These are phyloP conservation scores for Nyctalus aviator DNA, from an alignment of 2,797 vertebrate genomes.

Conservation along the genomic window DNA sequence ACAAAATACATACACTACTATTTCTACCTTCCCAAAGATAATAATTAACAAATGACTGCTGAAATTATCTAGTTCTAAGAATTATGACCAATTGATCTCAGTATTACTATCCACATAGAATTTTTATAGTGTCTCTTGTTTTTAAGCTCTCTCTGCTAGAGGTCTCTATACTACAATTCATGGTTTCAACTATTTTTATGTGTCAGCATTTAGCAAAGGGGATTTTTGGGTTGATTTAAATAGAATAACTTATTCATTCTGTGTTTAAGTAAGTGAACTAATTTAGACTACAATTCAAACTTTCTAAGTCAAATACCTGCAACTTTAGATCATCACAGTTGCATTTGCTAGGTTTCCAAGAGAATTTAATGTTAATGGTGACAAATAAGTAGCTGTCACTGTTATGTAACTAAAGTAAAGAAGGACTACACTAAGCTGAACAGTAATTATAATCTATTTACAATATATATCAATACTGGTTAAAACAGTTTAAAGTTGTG, in stretches of 20 bases:
- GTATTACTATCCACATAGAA: neutral
- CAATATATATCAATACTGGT: neutral
- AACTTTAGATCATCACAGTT: neutral
- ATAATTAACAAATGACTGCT: neutral
- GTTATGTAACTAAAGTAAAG: neutral
- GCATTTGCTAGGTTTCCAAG: neutral
- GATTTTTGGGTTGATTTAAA: neutral
- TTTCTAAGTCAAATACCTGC: neutral
- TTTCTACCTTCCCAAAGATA: neutral
- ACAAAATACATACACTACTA: neutral
- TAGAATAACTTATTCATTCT: neutral
- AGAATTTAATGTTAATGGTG: conserved; percentile 36
- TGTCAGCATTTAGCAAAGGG: neutral
- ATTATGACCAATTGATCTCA: neutral
- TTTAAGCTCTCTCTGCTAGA: neutral
- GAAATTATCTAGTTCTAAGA: neutral
- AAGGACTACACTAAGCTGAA: neutral
- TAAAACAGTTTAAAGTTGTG: neutral
- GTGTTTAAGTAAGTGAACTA: conserved; percentile 3
- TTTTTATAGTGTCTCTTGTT: neutral
- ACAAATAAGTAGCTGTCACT: neutral
- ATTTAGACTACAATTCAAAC: conserved; percentile 11
- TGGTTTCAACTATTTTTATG: neutral
- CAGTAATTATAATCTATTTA: neutral
- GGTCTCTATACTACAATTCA: neutral